phyloP scores from a whole-genome alignment of 2,113 vertebrate genomes.

The Rhinolophus ferrumequinum region DNA sequence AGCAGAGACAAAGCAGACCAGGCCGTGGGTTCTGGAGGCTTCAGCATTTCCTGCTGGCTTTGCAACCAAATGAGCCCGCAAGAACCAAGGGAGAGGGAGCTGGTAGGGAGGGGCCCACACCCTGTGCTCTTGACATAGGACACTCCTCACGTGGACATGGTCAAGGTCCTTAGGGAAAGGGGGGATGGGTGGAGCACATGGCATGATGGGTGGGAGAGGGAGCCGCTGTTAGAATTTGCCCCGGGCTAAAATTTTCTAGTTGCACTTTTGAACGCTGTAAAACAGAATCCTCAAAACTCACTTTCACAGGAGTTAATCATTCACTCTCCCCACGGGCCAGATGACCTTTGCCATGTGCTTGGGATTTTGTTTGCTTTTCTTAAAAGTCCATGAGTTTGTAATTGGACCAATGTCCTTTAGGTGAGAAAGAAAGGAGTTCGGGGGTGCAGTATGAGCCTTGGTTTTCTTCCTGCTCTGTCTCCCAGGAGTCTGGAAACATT shows the following conservation, averaged over 20 bases:
- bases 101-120: not conserved
- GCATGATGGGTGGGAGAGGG: not conserved
- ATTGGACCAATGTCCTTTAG: not conserved
- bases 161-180: not conserved
- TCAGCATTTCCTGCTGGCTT: not conserved
- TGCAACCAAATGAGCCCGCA: not conserved
- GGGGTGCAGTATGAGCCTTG: not conserved
- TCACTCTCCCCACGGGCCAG: slow-evolving; percentile 18
- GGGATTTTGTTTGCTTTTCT: slow-evolving; percentile 54
- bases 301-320: slow-evolving; percentile 70
- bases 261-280: slow-evolving; percentile 56
- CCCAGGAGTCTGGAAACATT: not conserved
- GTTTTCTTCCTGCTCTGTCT: not conserved
- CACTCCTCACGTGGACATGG: not conserved
- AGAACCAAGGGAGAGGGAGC: not conserved
- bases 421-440: not conserved
- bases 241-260: slow-evolving; percentile 16
- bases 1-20: not conserved
- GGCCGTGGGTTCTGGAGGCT: not conserved
- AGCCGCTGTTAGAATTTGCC: slow-evolving; percentile 29
- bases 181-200: not conserved
- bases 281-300: slow-evolving; percentile 57
- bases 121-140: not conserved
- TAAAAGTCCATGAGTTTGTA: slow-evolving; percentile 52
- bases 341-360: slow-evolving; percentile 57